Evolutionary conservation across 2,888 invertebrate genomes (phyloP).

Genomic region (Oscheius sp.): DNA sequence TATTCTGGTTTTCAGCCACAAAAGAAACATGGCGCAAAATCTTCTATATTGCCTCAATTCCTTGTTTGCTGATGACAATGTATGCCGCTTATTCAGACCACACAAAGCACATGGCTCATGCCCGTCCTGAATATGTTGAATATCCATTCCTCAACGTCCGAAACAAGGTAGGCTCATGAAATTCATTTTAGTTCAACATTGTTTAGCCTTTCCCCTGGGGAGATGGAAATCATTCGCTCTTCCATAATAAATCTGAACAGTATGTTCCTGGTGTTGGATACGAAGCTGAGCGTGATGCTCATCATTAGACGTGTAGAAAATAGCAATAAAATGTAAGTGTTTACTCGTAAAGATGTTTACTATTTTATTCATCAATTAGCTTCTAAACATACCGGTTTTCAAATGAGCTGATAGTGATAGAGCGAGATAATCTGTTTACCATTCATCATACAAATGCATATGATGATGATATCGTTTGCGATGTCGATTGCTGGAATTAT

Average conservation of each 20-base stretch:
- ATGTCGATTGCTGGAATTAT: background rate
- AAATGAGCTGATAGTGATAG: constrained; percentile 1
- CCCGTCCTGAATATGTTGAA: constrained; percentile 63
- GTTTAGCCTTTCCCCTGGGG: constrained; percentile 88
- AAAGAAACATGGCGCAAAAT: constrained; percentile 66
- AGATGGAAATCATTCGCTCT: constrained; percentile 85
- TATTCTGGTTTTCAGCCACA: constrained; percentile 44
- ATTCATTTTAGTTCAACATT: constrained; percentile 5
- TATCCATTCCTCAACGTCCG: constrained; percentile 66
- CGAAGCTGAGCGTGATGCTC: constrained; percentile 55
- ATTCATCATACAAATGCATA: background rate
- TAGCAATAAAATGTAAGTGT: constrained; percentile 30
- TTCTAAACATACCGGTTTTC: constrained; percentile 13
- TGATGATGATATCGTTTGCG: constrained; percentile 12
- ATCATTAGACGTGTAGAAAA: constrained; percentile 26
- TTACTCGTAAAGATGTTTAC: background rate
- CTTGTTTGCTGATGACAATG: constrained; percentile 64
- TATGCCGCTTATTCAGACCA: constrained; percentile 59
- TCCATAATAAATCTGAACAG: constrained; percentile 79
- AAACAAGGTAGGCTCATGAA: constrained; percentile 49
- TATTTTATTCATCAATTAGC: constrained; percentile 1
- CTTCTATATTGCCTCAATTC: constrained; percentile 63
- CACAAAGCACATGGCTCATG: constrained; percentile 53
- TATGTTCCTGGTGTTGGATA: constrained; percentile 68
- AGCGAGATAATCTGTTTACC: background rate